Evolutionary conservation across 2,888 invertebrate species (phyloP), one percentile per base, ranked within the genome.

Genomic region (Pterostichus madidus): DNA sequence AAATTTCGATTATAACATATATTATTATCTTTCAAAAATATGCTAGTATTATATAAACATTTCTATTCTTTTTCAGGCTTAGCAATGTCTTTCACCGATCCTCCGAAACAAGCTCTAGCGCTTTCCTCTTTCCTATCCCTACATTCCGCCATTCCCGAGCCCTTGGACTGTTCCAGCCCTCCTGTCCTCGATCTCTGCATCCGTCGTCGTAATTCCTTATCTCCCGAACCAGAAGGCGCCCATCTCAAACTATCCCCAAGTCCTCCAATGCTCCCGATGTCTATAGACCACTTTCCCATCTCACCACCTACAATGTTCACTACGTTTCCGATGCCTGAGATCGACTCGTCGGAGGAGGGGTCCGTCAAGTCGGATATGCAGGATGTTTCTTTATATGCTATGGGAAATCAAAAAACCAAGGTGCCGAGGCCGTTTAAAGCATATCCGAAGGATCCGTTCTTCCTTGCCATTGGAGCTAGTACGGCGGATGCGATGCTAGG

Each of bases 371-470:
- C 39, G 8, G 75, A 44, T 15, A 49, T 82, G 31, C 49, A 53
- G n/a, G 59, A 53, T 15, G 78, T 31, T 11, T 68, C 56, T 2
- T 79, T 59, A 5, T 75, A 56, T 64, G 81, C 44, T 17, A 10
- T 10, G n/a, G 24, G 35, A 24, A 17, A 32, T 10, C 8, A 46
- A n/a, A 87, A 88, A 24, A 88, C 90, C 24, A 93, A 92, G 86
- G 85, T 89, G 3, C 90, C 92, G 0, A 90, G 94, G 1, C 94
- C 94, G 0, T 94, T 94, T 86, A 94, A 94, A 87, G 94, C 94
- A 0, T 95, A 94, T 87, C 94, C 95, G 0, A 93, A 94, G 85
- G 94, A 95, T 87, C 93, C 94, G 0, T 87, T 94, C 31, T 91
- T 92, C 56, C 87, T 96, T 85, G 88, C 93, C 56, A 87, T 94